Evolutionary conservation across 92 coral and sea anemone genomes (phyloP).

Genomic region (Siderastrea radians): DNA sequence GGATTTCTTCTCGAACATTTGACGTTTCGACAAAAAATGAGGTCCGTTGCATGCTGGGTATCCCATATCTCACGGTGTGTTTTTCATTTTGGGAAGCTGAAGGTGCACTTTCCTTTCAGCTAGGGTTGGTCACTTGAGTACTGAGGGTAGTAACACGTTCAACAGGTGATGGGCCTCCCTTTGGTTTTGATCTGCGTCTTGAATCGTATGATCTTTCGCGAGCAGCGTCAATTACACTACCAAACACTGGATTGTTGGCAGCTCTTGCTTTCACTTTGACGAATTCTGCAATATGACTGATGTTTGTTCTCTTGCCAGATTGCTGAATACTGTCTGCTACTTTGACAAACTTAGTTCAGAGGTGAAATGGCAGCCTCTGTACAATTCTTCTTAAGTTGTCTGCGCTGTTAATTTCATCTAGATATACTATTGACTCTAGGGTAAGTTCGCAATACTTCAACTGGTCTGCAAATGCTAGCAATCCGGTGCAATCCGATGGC

Average conservation of each 20-base stretch:
- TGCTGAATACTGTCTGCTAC: constrained; percentile 38
- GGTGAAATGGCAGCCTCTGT: constrained; percentile 54
- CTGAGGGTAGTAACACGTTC: background rate
- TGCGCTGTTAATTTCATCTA: constrained; percentile 62
- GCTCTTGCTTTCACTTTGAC: constrained; percentile 50
- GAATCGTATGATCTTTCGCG: constrained; percentile 1
- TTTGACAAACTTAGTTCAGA: constrained; percentile 39
- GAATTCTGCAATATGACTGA: constrained; percentile 51
- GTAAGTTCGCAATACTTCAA: constrained; percentile 57
- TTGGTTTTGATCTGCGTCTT: background rate
- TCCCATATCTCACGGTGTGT: background rate
- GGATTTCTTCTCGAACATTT: too few species aligned
- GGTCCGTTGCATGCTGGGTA: too few species aligned
- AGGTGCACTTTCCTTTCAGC: background rate
- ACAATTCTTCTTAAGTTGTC: constrained; percentile 55
- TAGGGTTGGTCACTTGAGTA: background rate
- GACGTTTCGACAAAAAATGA: too few species aligned
- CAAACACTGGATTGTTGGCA: constrained; percentile 63
- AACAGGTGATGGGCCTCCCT: too few species aligned
- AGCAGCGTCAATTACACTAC: constrained; percentile 26
- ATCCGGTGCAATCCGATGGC: constrained; percentile 34
- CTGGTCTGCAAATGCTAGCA: constrained; percentile 42
- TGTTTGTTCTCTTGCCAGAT: constrained; percentile 26
- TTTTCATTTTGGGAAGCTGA: background rate
- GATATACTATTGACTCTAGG: constrained; percentile 61